Percentiles rank a stretch among this genome's conserved stretches.
These are phyloP conservation scores for Diadegma fenestrale DNA, from an alignment of 2,888 invertebrate species.

Conservation along the genomic window DNA sequence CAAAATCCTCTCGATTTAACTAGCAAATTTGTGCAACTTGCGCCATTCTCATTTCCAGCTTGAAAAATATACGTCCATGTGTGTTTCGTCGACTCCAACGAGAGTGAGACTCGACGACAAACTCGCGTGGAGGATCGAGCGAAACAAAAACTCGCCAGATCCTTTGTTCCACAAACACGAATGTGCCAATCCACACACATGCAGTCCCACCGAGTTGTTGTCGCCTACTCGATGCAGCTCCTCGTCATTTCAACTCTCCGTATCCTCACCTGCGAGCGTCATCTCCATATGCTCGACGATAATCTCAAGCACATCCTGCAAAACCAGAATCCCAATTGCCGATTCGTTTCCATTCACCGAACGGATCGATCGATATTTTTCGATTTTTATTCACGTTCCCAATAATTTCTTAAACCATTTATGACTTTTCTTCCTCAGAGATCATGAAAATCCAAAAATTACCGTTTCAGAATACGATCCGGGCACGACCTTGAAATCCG, in stretches of 20 bases:
- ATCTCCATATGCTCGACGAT: slow-evolving; percentile 14
- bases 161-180: slow-evolving; percentile 59
- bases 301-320: slow-evolving; percentile 36
- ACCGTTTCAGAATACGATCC: too few species aligned
- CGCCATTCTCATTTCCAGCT: background rate
- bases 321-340: slow-evolving; percentile 12
- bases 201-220: background rate
- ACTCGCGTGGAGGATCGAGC: slow-evolving; percentile 40
- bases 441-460: too few species aligned
- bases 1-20: background rate
- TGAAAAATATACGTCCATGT: background rate
- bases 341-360: slow-evolving; percentile 18
- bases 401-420: background rate
- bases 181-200: background rate
- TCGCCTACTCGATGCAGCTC: background rate
- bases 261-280: slow-evolving; percentile 28
- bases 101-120: slow-evolving; percentile 59
- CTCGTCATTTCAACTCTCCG: slow-evolving; percentile 16
- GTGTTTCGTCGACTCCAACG: slow-evolving; percentile 17
- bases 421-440: background rate
- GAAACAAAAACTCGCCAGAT: slow-evolving; percentile 27
- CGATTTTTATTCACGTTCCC: background rate
- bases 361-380: background rate
- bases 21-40: background rate
- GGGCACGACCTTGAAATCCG: too few species aligned